phyloP scores from a whole-genome alignment of 1,140 invertebrate species.

The Drepana arcuata region DNA sequence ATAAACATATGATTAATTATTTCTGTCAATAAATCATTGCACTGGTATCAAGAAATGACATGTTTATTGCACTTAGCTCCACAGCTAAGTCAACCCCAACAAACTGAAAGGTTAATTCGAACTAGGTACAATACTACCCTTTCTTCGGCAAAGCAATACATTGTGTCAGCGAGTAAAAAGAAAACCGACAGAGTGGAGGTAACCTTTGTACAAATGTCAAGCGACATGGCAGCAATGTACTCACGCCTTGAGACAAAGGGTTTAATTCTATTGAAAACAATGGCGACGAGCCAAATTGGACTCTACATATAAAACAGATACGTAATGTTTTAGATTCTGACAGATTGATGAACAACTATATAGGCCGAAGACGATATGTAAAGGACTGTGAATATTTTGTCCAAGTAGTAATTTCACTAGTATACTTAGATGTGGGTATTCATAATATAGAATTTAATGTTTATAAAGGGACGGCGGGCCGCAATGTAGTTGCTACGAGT shows the following conservation, averaged over 20 bases:
- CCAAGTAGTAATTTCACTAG: conserved; percentile 31
- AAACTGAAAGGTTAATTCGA: conserved; percentile 54
- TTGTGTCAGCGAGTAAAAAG: conserved; percentile 53
- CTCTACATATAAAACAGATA: conserved; percentile 23
- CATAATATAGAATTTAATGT: conserved; percentile 40
- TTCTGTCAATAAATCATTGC: no score
- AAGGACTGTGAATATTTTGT: conserved; percentile 28
- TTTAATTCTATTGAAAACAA: conserved; percentile 39
- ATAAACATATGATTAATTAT: no score
- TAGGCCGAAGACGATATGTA: conserved; percentile 29
- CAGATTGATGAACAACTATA: conserved; percentile 17
- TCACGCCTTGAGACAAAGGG: conserved; percentile 61
- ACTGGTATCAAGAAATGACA: no score
- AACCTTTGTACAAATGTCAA: conserved; percentile 69
- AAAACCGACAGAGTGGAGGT: conserved; percentile 50
- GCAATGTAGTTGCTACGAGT: conserved; percentile 17
- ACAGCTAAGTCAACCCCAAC: conserved; percentile 15
- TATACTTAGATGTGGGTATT: no score
- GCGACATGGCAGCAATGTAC: conserved; percentile 39
- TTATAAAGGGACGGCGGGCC: conserved; percentile 37
- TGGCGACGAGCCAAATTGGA: conserved; percentile 21
- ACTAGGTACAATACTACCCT: conserved; percentile 53
- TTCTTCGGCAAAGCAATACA: conserved; percentile 46
- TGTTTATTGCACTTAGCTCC: no score
- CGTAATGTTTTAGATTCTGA: conserved; percentile 17